Conservation (phyloP, 1,140 invertebrate genomes). For the Anoplolepis gracilipes region DNA sequence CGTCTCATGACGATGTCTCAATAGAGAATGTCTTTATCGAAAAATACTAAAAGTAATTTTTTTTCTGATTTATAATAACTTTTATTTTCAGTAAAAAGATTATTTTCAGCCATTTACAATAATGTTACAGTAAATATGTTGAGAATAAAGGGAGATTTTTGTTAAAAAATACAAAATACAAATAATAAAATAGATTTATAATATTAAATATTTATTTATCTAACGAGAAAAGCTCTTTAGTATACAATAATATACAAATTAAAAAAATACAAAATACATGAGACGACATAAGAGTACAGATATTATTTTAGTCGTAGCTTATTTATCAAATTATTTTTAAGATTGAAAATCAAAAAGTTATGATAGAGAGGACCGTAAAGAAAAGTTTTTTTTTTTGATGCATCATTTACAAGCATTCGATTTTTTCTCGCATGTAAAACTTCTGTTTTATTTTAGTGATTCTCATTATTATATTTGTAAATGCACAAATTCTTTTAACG, state of each 20-base stretch:
- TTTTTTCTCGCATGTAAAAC: not conserved
- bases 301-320: not conserved
- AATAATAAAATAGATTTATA: no score
- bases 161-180: slow-evolving; percentile 1
- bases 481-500: slow-evolving; percentile 16
- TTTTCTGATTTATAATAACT: no score
- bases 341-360: not conserved
- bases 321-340: not conserved
- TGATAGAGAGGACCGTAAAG: not conserved
- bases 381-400: not conserved
- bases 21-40: not conserved
- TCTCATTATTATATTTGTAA: not conserved
- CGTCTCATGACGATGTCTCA: not conserved
- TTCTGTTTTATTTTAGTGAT: no score
- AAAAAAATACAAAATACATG: no score
- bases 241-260: no score
- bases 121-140: no score
- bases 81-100: no score
- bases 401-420: not conserved
- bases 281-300: no score
- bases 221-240: no score
- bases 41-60: no score
- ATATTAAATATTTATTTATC: no score
- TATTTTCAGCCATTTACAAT: no score
- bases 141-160: not conserved